phyloP scores from a whole-genome alignment of 1,140 invertebrate genomes.

The Aphelinus certus region DNA sequence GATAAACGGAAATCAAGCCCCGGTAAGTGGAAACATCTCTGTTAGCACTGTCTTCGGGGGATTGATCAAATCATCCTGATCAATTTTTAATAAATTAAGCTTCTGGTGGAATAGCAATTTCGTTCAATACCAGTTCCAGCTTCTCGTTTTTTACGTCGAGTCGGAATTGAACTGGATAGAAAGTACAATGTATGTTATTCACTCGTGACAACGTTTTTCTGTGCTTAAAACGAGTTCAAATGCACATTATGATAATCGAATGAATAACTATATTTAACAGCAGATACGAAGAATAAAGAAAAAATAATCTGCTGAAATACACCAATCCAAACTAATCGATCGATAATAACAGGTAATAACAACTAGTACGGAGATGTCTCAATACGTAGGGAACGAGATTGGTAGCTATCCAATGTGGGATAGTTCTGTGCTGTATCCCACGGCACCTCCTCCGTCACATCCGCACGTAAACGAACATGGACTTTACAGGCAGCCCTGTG shows the following conservation, averaged over 20 bases:
- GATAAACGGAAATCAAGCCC: slow-evolving; percentile 64
- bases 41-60: neutral
- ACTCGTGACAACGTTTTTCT: slow-evolving; percentile 11
- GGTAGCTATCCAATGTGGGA: slow-evolving; percentile 63
- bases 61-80: no score
- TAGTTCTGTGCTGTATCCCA: slow-evolving; percentile 61
- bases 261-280: no score
- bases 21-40: slow-evolving; percentile 51
- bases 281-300: no score
- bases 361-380: slow-evolving; percentile 59
- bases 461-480: slow-evolving; percentile 62
- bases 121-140: no score
- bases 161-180: neutral
- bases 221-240: slow-evolving; percentile 6
- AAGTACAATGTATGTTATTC: neutral
- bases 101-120: no score
- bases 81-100: no score
- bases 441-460: slow-evolving; percentile 58
- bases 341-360: slow-evolving; percentile 55
- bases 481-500: slow-evolving; percentile 62
- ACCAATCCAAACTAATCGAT: neutral
- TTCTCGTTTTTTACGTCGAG: neutral
- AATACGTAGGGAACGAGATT: slow-evolving; percentile 61
- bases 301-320: no score
- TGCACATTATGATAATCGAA: no score